phyloP scores from a whole-genome alignment of 2,888 invertebrate species.

The Phymatocera aterrima region DNA sequence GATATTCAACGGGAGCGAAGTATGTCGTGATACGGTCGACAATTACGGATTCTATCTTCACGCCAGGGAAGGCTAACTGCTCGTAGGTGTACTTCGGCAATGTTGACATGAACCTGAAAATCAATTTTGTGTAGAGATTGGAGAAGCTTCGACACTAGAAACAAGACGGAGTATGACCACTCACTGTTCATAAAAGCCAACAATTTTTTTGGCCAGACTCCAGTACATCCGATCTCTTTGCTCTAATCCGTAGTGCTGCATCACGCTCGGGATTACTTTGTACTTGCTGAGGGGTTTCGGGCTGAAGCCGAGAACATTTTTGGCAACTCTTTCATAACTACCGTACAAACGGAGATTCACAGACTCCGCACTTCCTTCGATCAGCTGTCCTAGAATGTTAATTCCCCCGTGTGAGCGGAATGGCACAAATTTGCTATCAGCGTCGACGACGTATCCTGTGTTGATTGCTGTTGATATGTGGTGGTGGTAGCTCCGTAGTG shows the following conservation, averaged over 20 bases:
- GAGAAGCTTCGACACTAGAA: neutral
- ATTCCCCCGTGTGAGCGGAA: constrained; percentile 75
- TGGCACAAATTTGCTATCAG: constrained; percentile 62
- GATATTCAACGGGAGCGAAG: constrained; percentile 81
- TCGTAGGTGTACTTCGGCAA: constrained; percentile 79
- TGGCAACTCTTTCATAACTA: constrained; percentile 78
- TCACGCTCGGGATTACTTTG: constrained; percentile 78
- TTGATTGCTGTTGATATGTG: constrained; percentile 68
- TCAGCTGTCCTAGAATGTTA: constrained; percentile 77
- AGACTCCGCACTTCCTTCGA: constrained; percentile 76
- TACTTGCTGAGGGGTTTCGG: constrained; percentile 71
- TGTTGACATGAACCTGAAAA: constrained; percentile 75
- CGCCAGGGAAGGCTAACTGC: constrained; percentile 79
- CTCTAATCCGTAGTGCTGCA: constrained; percentile 82
- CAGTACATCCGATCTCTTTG: constrained; percentile 85
- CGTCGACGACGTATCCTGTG: constrained; percentile 55
- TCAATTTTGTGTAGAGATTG: neutral
- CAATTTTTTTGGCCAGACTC: constrained; percentile 81
- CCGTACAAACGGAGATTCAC: constrained; percentile 76
- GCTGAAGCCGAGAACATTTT: constrained; percentile 74
- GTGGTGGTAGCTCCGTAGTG: constrained; percentile 52
- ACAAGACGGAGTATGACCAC: constrained; percentile 37
- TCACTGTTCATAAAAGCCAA: constrained; percentile 76
- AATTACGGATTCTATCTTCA: constrained; percentile 79
- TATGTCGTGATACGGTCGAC: constrained; percentile 82